These are phyloP conservation scores for Matsumyia berberina DNA, from an alignment of 2,888 invertebrate genomes.

Conservation along the genomic window DNA sequence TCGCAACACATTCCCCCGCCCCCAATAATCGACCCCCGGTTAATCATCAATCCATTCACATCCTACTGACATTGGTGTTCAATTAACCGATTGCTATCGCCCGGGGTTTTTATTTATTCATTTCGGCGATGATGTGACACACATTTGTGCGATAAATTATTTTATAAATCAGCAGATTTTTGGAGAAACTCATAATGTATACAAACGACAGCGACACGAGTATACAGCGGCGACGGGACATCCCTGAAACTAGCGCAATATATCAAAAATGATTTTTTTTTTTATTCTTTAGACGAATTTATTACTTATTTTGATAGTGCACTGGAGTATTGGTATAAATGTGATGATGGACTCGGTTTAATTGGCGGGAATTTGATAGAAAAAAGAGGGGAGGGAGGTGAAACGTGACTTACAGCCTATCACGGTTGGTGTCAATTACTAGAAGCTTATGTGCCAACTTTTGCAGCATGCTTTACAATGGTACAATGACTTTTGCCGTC, in stretches of 20 bases:
- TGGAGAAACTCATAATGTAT: conserved; percentile 6
- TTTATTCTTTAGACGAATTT: neutral
- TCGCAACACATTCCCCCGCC: neutral
- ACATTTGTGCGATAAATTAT: conserved; percentile 50
- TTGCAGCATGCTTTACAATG: too few relatives aligned
- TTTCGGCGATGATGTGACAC: conserved; percentile 48
- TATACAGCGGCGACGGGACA: conserved; percentile 1
- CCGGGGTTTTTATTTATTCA: conserved; percentile 32
- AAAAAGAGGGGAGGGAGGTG: too few relatives aligned
- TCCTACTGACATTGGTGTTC: conserved; percentile 21
- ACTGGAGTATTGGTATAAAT: neutral
- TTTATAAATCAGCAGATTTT: conserved; percentile 48
- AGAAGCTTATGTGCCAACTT: too few relatives aligned
- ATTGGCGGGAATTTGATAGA: too few relatives aligned
- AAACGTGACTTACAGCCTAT: too few relatives aligned
- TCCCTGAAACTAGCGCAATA: conserved; percentile 4
- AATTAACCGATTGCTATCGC: conserved; percentile 49
- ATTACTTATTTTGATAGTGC: conserved; percentile 3
- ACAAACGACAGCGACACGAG: neutral
- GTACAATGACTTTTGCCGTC: too few relatives aligned
- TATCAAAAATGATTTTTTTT: neutral
- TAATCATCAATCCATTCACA: conserved; percentile 7
- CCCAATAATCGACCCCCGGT: neutral
- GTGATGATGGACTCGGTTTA: neutral
- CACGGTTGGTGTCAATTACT: too few relatives aligned